Conservation (phyloP, 2,113 vertebrate genomes). For the Myxocyprinus asiaticus region DNA sequence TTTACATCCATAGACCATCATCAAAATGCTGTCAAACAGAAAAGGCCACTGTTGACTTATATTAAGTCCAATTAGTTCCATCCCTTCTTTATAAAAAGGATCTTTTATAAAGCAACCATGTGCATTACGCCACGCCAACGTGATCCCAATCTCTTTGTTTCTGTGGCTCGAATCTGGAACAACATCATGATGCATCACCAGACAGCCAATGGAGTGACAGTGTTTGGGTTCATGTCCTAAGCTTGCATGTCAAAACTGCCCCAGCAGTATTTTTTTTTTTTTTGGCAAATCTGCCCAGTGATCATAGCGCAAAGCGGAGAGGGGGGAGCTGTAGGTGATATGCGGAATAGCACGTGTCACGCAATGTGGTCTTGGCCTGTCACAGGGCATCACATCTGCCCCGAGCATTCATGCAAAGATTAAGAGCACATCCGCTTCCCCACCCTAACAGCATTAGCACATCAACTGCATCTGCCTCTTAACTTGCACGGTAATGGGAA, state of each 20-base stretch:
- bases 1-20: too few relatives aligned
- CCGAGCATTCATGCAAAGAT: not conserved
- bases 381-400: constrained; percentile 53
- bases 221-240: constrained; percentile 21
- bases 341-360: constrained; percentile 11
- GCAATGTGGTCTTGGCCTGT: constrained; percentile 5
- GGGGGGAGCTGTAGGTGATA: not conserved
- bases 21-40: not conserved
- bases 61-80: not conserved
- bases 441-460: not conserved
- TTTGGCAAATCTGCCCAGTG: constrained; percentile 37
- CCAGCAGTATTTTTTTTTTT: constrained; percentile 3
- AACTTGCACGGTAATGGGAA: too few relatives aligned
- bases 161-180: constrained; percentile 14
- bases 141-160: constrained; percentile 39
- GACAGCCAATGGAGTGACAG: constrained; percentile 40
- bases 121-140: not conserved
- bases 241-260: not conserved
- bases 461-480: too few relatives aligned
- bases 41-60: not conserved
- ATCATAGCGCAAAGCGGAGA: constrained; percentile 18
- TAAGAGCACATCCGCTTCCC: not conserved
- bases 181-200: constrained; percentile 36
- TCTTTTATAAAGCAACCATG: constrained; percentile 5
- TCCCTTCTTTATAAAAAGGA: not conserved